A percentile compares a stretch with the other conserved stretches of the same genome.
These are phyloP conservation scores for Danio rerio DNA, from an alignment of 2,113 vertebrate genomes.

Conservation along the genomic window GRCz12tu NC_133184.1:36072001-36072500, in stretches of 20 bases:
- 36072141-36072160: constrained; percentile 55
- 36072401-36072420: background rate
- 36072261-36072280: background rate
- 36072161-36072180: constrained; percentile 57
- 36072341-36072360: background rate
- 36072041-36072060: background rate
- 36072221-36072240: background rate
- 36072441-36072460: background rate
- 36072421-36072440: background rate
- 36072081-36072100: constrained; percentile 25
- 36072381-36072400: background rate
- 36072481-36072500: too few relatives aligned
- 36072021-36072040: background rate
- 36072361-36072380: background rate
- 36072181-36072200: constrained; percentile 65
- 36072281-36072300: background rate
- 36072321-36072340: background rate
- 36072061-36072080: background rate
- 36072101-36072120: constrained; percentile 40
- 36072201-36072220: background rate
- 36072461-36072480: too few relatives aligned
- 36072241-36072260: background rate
- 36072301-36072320: background rate
- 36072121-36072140: constrained; percentile 63
- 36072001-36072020: background rate